phyloP scores from a whole-genome alignment of 1,140 invertebrate species.

The Dendrolimus kikuchii region DNA sequence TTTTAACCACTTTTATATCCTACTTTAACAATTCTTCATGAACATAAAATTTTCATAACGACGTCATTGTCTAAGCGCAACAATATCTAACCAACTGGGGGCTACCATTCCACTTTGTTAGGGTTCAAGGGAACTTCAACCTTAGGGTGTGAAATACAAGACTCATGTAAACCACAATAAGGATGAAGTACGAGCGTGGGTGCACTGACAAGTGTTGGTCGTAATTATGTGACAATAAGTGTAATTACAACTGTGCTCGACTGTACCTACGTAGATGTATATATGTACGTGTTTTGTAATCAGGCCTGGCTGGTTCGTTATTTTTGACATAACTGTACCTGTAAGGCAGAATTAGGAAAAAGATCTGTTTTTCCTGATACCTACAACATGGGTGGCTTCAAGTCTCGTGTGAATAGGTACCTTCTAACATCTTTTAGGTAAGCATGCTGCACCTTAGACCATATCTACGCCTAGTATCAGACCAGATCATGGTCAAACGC shows the following conservation, averaged over 20 bases:
- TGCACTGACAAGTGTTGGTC: slow-evolving; percentile 54
- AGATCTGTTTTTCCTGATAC: too few species aligned
- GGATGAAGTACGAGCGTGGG: slow-evolving; percentile 33
- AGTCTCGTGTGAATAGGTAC: too few species aligned
- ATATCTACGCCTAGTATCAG: too few species aligned
- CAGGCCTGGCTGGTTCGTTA: too few species aligned
- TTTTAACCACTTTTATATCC: too few species aligned
- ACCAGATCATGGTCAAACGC: too few species aligned
- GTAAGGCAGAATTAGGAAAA: too few species aligned
- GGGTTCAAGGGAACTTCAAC: slow-evolving; percentile 13
- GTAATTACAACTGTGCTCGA: slow-evolving; percentile 44
- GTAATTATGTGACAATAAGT: slow-evolving; percentile 66
- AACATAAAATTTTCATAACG: slow-evolving; percentile 1
- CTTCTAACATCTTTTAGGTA: too few species aligned
- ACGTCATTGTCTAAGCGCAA: slow-evolving; percentile 13
- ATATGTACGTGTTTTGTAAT: too few species aligned
- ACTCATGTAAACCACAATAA: slow-evolving; percentile 15
- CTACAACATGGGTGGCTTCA: too few species aligned
- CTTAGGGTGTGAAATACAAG: slow-evolving; percentile 16
- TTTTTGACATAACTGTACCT: too few species aligned
- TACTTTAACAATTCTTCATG: slow-evolving; percentile 10
- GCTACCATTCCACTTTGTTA: not conserved
- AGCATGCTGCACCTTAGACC: too few species aligned
- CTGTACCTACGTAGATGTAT: slow-evolving; percentile 12
- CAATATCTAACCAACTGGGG: slow-evolving; percentile 2